phyloP scores from a whole-genome alignment of 2,113 vertebrate species.

The Brachirus orientalis region DNA sequence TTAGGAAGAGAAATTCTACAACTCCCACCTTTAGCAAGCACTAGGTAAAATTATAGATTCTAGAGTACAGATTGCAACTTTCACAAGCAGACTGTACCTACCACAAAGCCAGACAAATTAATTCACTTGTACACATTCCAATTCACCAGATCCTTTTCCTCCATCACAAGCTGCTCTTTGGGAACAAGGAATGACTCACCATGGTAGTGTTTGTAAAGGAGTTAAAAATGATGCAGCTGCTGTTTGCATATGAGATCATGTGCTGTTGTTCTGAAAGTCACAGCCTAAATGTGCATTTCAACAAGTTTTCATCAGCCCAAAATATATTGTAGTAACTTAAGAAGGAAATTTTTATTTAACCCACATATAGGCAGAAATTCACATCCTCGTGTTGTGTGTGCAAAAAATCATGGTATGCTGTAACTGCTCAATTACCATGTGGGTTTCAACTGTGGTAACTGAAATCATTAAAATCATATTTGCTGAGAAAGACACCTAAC shows the following conservation, averaged over 20 bases:
- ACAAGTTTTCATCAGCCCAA: too few species aligned
- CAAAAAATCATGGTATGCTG: too few species aligned
- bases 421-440: too few species aligned
- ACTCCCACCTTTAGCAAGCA: not conserved
- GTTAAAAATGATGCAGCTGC: constrained; percentile 33
- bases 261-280: not conserved
- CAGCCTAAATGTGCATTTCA: constrained; percentile 1
- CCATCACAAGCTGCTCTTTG: constrained; percentile 17
- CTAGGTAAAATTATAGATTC: not conserved
- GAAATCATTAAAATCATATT: not conserved
- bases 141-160: constrained; percentile 24
- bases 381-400: too few species aligned
- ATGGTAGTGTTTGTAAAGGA: constrained; percentile 16
- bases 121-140: constrained; percentile 27
- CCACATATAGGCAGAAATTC: too few species aligned
- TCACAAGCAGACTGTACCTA: constrained; percentile 10
- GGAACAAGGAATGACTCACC: constrained; percentile 40
- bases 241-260: constrained; percentile 32
- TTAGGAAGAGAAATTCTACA: not conserved
- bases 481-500: not conserved
- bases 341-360: too few species aligned
- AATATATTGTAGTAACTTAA: too few species aligned
- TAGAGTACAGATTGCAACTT: constrained; percentile 21
- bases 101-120: constrained; percentile 25
- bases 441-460: too few species aligned